A percentile compares a stretch with the other conserved stretches of the same genome.
phyloP scores from a whole-genome alignment of 2,113 vertebrate genomes.

The Monarcha castaneiventris region DNA sequence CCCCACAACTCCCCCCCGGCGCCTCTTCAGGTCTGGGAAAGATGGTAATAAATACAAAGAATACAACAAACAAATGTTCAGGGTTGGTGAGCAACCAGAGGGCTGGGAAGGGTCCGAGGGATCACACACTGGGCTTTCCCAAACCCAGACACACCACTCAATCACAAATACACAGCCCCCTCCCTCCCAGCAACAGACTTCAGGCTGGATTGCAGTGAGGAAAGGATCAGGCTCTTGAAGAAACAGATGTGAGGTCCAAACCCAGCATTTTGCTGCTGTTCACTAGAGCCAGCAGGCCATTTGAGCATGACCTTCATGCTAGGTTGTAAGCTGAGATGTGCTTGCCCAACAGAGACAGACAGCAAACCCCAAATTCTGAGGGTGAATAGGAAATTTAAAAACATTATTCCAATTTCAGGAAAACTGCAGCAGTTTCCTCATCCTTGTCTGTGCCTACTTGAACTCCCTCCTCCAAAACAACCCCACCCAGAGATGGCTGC shows the following conservation, averaged over 20 bases:
- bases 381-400: slow-evolving; percentile 2
- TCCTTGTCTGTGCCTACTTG: background rate
- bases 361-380: background rate
- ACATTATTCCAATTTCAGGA: background rate
- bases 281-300: background rate
- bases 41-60: background rate
- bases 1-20: fast-evolving
- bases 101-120: background rate
- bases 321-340: background rate
- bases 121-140: background rate
- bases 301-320: background rate
- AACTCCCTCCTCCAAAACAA: slow-evolving; percentile 19
- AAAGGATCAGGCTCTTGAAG: background rate
- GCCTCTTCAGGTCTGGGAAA: background rate
- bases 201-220: background rate
- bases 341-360: background rate
- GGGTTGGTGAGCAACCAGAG: background rate
- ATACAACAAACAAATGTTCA: background rate
- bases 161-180: fast-evolving
- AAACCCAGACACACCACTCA: background rate
- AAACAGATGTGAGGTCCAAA: fast-evolving
- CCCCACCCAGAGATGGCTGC: slow-evolving; percentile 38
- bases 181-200: background rate
- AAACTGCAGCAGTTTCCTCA: slow-evolving; percentile 9
- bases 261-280: background rate